phyloP scores from a whole-genome alignment of 1,140 invertebrate species.

The Melitaea cinxia region DNA sequence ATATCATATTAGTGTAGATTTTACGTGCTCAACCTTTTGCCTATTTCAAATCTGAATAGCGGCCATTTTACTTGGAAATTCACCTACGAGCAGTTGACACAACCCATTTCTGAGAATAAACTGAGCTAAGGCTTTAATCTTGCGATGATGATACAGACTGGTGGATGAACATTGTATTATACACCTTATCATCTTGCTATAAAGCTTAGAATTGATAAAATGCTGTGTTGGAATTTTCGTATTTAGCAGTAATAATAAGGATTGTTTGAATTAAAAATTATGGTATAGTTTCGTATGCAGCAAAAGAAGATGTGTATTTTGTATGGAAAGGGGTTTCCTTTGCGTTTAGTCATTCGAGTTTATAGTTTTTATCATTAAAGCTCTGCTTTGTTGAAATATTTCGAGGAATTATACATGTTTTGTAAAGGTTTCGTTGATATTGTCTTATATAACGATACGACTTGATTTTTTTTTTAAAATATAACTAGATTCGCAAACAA shows the following conservation, averaged over 20 bases:
- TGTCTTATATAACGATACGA: no score
- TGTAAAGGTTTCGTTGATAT: no score
- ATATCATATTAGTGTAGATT: slow-evolving; percentile 2
- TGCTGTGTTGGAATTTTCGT: neutral
- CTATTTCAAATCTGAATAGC: slow-evolving; percentile 4
- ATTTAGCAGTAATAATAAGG: neutral
- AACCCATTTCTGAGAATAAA: slow-evolving; percentile 5
- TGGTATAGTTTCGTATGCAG: neutral
- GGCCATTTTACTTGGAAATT: slow-evolving; percentile 10
- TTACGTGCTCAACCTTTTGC: slow-evolving; percentile 8
- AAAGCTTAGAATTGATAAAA: neutral
- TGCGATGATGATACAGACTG: neutral
- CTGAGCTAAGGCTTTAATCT: slow-evolving; percentile 9
- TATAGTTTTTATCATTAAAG: no score
- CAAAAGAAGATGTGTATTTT: no score
- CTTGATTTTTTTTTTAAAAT: no score
- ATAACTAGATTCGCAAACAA: no score
- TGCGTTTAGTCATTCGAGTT: no score
- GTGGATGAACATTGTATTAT: neutral
- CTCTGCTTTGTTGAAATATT: no score
- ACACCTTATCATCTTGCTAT: neutral
- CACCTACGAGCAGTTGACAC: slow-evolving; percentile 14
- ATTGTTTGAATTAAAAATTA: neutral
- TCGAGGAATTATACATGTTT: no score
- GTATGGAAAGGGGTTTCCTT: no score